Base-by-base conservation (phyloP, 2,888 invertebrate species). In the Hemistola chrysoprasaria region DNA sequence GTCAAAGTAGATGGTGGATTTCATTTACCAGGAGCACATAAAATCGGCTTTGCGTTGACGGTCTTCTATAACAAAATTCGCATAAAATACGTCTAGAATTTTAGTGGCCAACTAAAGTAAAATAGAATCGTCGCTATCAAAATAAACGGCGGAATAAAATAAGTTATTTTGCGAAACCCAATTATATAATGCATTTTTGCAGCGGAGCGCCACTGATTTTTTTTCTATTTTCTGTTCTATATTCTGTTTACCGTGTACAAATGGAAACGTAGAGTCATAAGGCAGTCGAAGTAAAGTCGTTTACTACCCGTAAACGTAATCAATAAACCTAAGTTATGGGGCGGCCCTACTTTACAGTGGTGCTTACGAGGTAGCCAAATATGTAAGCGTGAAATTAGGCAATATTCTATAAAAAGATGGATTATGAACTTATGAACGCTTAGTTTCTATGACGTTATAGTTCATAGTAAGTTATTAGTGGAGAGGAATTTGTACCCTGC, bases 251-350 rank as follows among this genome's bases (percentile, higher is more conserved):
- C 21, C 40, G 44, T 36, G 24, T 20, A 36, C 51, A 48, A 76
- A 61, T 74, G 80, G 72, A 75, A 69, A 75, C 77, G 41, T 52
- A 45, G 59, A 25, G 48, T 61, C 66, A 64, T 69, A 70, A 74
- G 68, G 65, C 57, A 52, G 59, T 68, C 67, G 71, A 66, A 76
- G 71, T 77, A 74, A 77, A 80, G 66, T 74, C 74, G 78, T 83
- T 84, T 83, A 81, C 74, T 77, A 65, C 68, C 71, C 71, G 78
- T 81, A 83, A 80, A 85, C 77, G 73, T 80, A 79, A 82, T 84
- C 82, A 85, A 84, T 85, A 80, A 79, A 71, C 69, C 71, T 76
- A 77, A 81, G 71, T 78, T 80, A 81, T 71, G 74, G 62, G 71
- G 65, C 69, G 59, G 65, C 58, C 66, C 55, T 58, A 71, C 64